Conservation (phyloP, 2,797 vertebrate genomes). For the Cheirogaleus major region DNA sequence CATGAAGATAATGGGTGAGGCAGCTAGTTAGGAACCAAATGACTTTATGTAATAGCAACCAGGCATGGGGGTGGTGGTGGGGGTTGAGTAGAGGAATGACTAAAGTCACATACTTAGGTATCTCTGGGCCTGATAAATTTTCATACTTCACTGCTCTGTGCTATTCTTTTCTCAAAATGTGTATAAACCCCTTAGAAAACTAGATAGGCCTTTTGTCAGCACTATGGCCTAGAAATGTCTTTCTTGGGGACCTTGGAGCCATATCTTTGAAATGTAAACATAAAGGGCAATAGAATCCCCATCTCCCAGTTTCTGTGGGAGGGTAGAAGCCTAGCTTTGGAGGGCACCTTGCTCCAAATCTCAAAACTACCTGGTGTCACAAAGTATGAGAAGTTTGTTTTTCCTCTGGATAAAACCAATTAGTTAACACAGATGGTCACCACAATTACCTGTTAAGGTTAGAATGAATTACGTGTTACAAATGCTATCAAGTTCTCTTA, state of each 20-base stretch:
- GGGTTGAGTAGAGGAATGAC: too few relatives aligned
- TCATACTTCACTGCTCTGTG: too few relatives aligned
- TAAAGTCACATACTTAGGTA: too few relatives aligned
- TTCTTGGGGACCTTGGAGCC: neutral
- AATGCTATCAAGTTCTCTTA: neutral
- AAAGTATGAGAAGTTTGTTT: neutral
- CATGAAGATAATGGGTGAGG: too few relatives aligned
- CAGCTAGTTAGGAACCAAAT: too few relatives aligned
- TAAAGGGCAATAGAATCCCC: too few relatives aligned
- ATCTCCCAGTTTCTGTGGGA: neutral
- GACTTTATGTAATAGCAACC: too few relatives aligned
- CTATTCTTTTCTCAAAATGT: neutral
- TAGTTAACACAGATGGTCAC: neutral
- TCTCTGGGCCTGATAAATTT: too few relatives aligned
- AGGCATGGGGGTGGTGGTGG: too few relatives aligned
- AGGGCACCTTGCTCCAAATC: neutral
- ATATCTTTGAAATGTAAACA: neutral
- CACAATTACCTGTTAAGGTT: neutral
- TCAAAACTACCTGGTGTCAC: neutral
- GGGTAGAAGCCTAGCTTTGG: neutral
- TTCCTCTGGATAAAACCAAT: neutral
- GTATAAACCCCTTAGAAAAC: neutral
- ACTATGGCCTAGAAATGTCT: neutral
- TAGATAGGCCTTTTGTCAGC: neutral
- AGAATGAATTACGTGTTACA: neutral